Conservation (phyloP, 2,113 vertebrate species). For the Merops nubicus region DNA sequence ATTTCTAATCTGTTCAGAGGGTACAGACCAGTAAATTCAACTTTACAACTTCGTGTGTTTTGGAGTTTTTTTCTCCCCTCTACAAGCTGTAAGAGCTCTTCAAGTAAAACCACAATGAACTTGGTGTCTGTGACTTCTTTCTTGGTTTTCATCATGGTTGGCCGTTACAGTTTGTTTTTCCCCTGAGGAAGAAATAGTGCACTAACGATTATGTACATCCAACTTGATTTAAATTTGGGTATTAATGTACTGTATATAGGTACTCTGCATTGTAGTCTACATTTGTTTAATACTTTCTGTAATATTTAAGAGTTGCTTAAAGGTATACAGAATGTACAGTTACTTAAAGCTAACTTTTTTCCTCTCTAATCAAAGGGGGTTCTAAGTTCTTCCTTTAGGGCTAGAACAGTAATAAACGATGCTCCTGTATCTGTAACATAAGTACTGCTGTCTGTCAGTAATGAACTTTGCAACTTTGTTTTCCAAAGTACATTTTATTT, state of each 20-base stretch:
- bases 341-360: slow-evolving; percentile 82
- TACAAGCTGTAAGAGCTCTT: slow-evolving; percentile 64
- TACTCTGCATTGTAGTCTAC: slow-evolving; percentile 92
- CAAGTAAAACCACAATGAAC: slow-evolving; percentile 71
- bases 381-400: slow-evolving; percentile 82
- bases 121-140: slow-evolving; percentile 70
- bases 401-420: slow-evolving; percentile 89
- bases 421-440: slow-evolving; percentile 86
- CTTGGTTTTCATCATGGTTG: slow-evolving; percentile 70
- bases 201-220: slow-evolving; percentile 82
- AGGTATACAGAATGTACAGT: slow-evolving; percentile 93
- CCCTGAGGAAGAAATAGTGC: slow-evolving; percentile 70
- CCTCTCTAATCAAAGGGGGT: slow-evolving; percentile 68
- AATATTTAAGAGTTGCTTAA: slow-evolving; percentile 91
- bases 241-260: slow-evolving; percentile 97
- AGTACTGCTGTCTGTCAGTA: slow-evolving; percentile 78
- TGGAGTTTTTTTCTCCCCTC: background rate
- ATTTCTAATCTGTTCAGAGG: slow-evolving; percentile 66
- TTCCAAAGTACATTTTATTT: slow-evolving; percentile 82
- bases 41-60: background rate
- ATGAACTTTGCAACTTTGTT: slow-evolving; percentile 78
- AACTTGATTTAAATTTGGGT: slow-evolving; percentile 80
- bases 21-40: slow-evolving; percentile 64
- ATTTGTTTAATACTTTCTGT: slow-evolving; percentile 91
- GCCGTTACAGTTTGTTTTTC: slow-evolving; percentile 66